phyloP scores from a whole-genome alignment of 2,888 invertebrate genomes.

The Platycheirus rosarum region DNA sequence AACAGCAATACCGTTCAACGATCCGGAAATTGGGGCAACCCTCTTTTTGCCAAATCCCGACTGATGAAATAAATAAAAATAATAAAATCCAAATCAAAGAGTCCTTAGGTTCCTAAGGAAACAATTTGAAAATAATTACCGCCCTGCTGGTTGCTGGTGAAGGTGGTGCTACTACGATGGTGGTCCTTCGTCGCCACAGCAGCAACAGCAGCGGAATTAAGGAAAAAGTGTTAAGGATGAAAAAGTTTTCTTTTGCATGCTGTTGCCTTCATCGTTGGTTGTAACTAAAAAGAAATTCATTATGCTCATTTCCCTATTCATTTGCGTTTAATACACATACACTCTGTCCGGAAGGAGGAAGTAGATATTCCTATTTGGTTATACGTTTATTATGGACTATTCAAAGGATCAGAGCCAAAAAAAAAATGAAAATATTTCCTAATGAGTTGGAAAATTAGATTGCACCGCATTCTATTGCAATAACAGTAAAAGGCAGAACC shows the following conservation, averaged over 20 bases:
- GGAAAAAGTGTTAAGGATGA: constrained; percentile 34
- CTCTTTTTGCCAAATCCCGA: constrained; percentile 23
- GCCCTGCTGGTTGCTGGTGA: not conserved
- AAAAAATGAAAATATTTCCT: constrained; percentile 56
- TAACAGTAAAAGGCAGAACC: constrained; percentile 12
- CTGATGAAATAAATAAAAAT: constrained; percentile 38
- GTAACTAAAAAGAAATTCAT: constrained; percentile 68
- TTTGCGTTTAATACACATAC: constrained; percentile 52
- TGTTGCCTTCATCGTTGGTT: constrained; percentile 2
- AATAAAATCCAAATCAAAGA: constrained; percentile 58
- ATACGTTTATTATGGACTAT: constrained; percentile 45
- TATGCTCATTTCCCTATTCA: constrained; percentile 71
- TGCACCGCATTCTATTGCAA: constrained; percentile 62
- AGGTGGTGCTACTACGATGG: not conserved
- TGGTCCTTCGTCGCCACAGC: too few relatives aligned
- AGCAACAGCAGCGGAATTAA: not conserved
- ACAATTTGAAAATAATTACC: constrained; percentile 67
- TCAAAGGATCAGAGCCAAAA: constrained; percentile 21
- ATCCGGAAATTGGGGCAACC: constrained; percentile 27
- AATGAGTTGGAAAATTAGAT: constrained; percentile 72
- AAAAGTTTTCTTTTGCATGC: not conserved
- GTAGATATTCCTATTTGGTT: constrained; percentile 42
- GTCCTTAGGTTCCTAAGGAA: constrained; percentile 45
- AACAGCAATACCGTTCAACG: constrained; percentile 40
- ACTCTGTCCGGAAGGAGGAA: not conserved